Base-by-base conservation (phyloP, 2,888 invertebrate genomes). In the Salticus scenicus region DNA sequence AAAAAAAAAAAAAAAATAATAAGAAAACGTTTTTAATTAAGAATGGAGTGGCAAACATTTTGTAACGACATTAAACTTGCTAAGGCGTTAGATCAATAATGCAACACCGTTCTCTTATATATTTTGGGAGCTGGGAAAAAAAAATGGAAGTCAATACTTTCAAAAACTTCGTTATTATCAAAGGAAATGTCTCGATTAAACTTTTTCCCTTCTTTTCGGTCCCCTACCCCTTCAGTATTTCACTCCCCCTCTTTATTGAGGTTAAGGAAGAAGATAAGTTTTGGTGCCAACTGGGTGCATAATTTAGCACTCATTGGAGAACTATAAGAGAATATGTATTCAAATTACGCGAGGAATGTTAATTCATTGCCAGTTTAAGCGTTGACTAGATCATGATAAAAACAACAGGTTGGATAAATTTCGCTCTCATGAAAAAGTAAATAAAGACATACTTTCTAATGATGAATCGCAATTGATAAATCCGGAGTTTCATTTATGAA, bases 151-250 rank as follows among this genome's bases (percentile, higher is more conserved):
- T 86, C 86, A 86, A 86, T 86, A 86, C 80, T 86, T 86, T 79
- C 77, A 80, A 80, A 80, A 86, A 86, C 86, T 86, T 86, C 77
- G 75, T 79, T 86, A 86, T 86, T 86, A 86, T 86, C 86, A 86
- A 80, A 80, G 73, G 79, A 86, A 86, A 86, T 67, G 86, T 86
- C 86, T 86, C 86, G 86, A 86, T 86, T 86, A 80, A 85, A 86
- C 27, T 80, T 80, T 79, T 85, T 73, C 31, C 24, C 57, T 64
- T 47, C n/a, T 31, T 28, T 66, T n/a, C 17, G n/a, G n/a, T 14
- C 31, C 27, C 70, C 41, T 28, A 42, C 57, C 57, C 37, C 73
- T 37, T n/a, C 66, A 24, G 57, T 57, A 24, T 57, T 57, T 57
- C 57, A 30, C 51, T 66, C 64, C 63, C 64, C 64, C 64, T 73